Base-by-base conservation (phyloP, 2,888 invertebrate genomes). In the Sinohyriopsis cumingii region DNA sequence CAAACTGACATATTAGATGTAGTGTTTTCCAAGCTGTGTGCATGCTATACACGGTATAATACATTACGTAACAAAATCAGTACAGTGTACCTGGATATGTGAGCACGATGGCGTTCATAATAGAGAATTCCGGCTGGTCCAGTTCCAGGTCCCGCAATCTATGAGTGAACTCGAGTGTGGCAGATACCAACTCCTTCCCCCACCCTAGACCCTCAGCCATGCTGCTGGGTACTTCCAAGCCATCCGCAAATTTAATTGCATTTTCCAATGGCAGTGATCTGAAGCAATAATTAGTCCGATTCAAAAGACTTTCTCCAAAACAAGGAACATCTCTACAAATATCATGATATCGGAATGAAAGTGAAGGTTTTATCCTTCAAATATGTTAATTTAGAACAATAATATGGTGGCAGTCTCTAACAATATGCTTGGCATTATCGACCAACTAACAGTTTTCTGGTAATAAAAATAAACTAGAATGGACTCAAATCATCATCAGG, bases 81-180 rank as follows among this genome's bases (percentile, higher is more conserved):
- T 45, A 15, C 2, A 12, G 45, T 45, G 45, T 45, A 89, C 89
- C 89, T 74, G 89, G 89, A 76, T 87, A 90, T 57, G 88, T 88
- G 6, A 90, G 82, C 15, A 90, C 85, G 56, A 90, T 84, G 19
- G 88, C 89, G 72, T 87, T 88, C 70, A 90, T 80, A 65, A 89
- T 84, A 65, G 85, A 86, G 75, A 89, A 90, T 74, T 90, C 90
- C 33, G 86, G 84, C 55, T 75, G 73, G 69, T 90, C 89, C 55
- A 89, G 78, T 22, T 77, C 73, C 18, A 89, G 78, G 45, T 87
- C 88, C 59, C 80, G 76, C 45, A 90, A 79, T n/a, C 87, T 67
- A 19, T 67, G 63, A 45, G 88, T 80, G 73, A 89, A 89, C 65
- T 89, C 89, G 6, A 87, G 76, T 5, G 88, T 88, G 25, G 85